phyloP scores from a whole-genome alignment of 2,113 vertebrate species.

The Sialia sialis region DNA sequence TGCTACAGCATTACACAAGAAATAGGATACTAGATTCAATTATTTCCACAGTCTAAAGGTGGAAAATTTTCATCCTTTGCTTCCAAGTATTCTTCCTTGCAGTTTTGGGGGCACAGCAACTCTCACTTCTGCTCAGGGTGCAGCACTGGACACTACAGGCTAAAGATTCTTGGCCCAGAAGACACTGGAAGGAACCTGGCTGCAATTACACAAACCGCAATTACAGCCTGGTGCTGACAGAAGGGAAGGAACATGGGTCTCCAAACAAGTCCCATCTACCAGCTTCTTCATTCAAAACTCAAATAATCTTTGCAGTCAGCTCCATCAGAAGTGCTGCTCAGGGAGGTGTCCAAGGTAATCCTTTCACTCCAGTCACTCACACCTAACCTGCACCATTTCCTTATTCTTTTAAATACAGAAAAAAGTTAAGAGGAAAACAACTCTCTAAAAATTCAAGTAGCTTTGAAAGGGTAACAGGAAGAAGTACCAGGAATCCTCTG shows the following conservation, averaged over 20 bases:
- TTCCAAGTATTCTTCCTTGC: not conserved
- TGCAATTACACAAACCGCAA: not conserved
- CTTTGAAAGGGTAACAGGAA: not conserved
- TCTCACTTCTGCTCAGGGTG: not conserved
- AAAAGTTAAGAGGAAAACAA: not conserved
- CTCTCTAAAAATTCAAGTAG: not conserved
- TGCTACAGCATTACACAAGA: not conserved
- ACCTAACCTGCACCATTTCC: not conserved
- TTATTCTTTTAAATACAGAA: not conserved
- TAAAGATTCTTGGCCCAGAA: not conserved
- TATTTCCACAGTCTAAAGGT: not conserved
- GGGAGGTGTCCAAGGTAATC: not conserved
- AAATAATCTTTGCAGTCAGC: not conserved
- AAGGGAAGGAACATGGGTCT: not conserved
- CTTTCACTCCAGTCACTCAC: not conserved
- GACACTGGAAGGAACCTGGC: not conserved
- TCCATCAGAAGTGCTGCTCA: not conserved
- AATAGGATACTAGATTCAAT: not conserved
- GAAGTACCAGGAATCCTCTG: not conserved
- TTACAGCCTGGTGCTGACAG: not conserved
- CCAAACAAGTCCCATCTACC: not conserved
- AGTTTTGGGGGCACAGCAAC: not conserved
- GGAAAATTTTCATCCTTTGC: not conserved
- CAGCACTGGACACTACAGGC: not conserved
- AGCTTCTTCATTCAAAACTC: not conserved